These are phyloP conservation scores for Bombus breviceps DNA, from an alignment of 1,140 invertebrate species.

Conservation along the genomic window DNA sequence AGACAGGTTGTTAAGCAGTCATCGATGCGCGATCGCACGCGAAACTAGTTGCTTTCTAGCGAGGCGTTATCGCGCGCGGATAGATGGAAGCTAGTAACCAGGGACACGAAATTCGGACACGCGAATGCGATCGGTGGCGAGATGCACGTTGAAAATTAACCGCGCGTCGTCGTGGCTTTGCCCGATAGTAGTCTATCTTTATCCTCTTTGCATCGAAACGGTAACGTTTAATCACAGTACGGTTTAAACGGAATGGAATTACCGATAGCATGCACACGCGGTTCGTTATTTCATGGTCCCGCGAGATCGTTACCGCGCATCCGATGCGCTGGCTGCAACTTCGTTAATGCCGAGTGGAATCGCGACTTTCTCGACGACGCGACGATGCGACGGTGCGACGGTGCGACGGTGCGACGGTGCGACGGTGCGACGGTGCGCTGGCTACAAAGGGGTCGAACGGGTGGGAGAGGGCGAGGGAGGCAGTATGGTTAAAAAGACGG, in stretches of 20 bases:
- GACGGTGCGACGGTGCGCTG: neutral
- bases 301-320: neutral
- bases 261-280: neutral
- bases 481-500: constrained; percentile 69
- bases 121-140: neutral
- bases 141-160: neutral
- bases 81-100: neutral
- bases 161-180: neutral
- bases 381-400: no score
- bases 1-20: neutral
- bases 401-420: neutral
- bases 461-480: constrained; percentile 39
- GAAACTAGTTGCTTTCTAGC: neutral
- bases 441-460: constrained; percentile 21
- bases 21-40: neutral
- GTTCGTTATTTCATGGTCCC: neutral
- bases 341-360: neutral
- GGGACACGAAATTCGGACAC: neutral
- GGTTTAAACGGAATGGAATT: neutral
- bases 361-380: constrained; percentile 35
- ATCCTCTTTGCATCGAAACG: neutral
- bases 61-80: constrained; percentile 14
- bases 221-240: neutral
- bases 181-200: neutral
- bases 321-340: neutral